Evolutionary conservation across 1,140 invertebrate species (phyloP).

Genomic region (Calosoma granatense): DNA sequence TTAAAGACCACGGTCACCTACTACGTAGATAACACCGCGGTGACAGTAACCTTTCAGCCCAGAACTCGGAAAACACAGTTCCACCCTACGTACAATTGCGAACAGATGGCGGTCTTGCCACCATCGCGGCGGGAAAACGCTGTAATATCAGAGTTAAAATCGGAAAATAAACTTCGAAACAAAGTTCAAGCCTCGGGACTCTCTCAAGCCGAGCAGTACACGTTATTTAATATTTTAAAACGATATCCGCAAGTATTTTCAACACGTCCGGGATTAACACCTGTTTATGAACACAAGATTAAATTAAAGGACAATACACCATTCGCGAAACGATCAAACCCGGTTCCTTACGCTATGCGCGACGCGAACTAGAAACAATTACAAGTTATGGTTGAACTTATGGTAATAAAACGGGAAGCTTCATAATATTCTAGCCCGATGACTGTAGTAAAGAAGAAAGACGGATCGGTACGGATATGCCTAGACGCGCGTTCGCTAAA

Average conservation of each 20-base stretch:
- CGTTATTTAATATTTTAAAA: no score
- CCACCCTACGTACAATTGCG: not conserved
- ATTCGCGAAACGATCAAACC: slow-evolving; percentile 18
- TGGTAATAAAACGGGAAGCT: slow-evolving; percentile 20
- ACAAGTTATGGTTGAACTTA: slow-evolving; percentile 18
- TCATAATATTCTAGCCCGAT: slow-evolving; percentile 30
- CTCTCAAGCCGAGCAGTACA: no score
- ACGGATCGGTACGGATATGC: slow-evolving; percentile 25
- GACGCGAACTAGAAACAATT: slow-evolving; percentile 16
- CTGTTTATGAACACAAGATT: slow-evolving; percentile 17
- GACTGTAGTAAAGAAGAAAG: slow-evolving; percentile 23
- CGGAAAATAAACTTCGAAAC: no score
- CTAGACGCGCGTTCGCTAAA: slow-evolving; percentile 30
- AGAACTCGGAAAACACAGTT: not conserved
- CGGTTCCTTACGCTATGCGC: slow-evolving; percentile 16
- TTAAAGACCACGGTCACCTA: not conserved
- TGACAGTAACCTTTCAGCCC: not conserved
- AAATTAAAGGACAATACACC: slow-evolving; percentile 15
- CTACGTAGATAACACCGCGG: not conserved
- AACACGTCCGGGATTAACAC: slow-evolving; percentile 15
- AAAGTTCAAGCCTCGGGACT: no score
- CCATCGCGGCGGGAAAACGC: no score
- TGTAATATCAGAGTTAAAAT: no score
- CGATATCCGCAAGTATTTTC: no score
- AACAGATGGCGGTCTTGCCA: no score